phyloP scores from a whole-genome alignment of 2,113 vertebrate genomes.

The Malurus elegans region DNA sequence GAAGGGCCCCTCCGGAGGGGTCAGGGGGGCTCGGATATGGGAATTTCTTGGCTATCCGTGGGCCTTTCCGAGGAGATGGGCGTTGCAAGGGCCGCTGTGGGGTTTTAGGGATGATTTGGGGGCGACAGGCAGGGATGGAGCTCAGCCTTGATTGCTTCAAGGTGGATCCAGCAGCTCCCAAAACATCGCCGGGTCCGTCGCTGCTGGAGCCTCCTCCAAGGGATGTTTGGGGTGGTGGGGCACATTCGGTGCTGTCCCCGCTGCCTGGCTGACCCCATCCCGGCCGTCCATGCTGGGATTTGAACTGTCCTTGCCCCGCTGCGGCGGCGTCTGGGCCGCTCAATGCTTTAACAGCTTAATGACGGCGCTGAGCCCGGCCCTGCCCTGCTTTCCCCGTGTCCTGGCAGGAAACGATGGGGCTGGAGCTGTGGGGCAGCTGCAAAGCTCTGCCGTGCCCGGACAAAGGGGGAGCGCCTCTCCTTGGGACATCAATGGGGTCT shows the following conservation, averaged over 20 bases:
- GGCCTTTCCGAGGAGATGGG: neutral
- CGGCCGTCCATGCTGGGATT: constrained; percentile 52
- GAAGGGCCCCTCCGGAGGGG: constrained; percentile 78
- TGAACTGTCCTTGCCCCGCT: constrained; percentile 76
- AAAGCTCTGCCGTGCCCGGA: neutral
- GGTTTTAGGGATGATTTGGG: neutral
- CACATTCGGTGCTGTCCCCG: rapidly evolving
- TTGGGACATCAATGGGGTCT: neutral
- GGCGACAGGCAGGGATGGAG: neutral
- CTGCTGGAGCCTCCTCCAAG: neutral
- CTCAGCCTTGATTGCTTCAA: rapidly evolving
- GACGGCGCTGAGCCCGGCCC: neutral
- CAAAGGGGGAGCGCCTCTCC: neutral
- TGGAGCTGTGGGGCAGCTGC: neutral
- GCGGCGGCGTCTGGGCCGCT: constrained; percentile 45
- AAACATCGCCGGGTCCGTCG: rapidly evolving
- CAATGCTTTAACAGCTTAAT: constrained; percentile 76
- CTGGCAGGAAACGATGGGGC: neutral
- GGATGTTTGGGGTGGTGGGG: neutral
- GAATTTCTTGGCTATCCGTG: constrained; percentile 75
- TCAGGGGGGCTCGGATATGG: constrained; percentile 76
- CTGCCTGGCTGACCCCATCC: neutral
- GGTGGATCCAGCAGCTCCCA: rapidly evolving
- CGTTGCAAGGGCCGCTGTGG: rapidly evolving
- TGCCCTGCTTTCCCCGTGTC: neutral